Conservation (phyloP, 2,888 invertebrate genomes). For the Eupithecia dodoneata region DNA sequence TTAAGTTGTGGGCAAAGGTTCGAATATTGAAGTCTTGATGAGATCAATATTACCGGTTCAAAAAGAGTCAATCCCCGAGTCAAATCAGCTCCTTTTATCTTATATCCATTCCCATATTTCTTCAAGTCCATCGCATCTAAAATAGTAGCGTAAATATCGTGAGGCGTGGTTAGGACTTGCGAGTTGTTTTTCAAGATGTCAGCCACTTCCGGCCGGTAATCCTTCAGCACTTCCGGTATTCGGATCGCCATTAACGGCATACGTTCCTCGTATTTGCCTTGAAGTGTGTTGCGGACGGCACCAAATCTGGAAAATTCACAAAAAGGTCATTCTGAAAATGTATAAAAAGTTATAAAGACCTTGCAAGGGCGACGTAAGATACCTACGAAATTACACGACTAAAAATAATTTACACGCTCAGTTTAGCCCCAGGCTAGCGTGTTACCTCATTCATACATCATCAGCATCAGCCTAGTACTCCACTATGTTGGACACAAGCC, state of each 20-base stretch:
- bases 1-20: too few relatives aligned
- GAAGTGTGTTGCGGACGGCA: slow-evolving; percentile 40
- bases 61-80: slow-evolving; percentile 86
- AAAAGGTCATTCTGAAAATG: too few relatives aligned
- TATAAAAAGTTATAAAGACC: too few relatives aligned
- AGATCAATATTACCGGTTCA: slow-evolving; percentile 77
- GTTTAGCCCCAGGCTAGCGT: too few relatives aligned
- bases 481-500: too few relatives aligned
- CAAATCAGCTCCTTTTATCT: slow-evolving; percentile 77
- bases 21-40: too few relatives aligned
- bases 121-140: slow-evolving; percentile 85
- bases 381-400: too few relatives aligned
- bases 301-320: slow-evolving; percentile 34
- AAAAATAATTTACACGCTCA: too few relatives aligned
- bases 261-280: slow-evolving; percentile 50
- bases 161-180: slow-evolving; percentile 88
- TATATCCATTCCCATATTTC: slow-evolving; percentile 61
- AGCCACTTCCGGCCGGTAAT: slow-evolving; percentile 84
- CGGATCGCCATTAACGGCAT: slow-evolving; percentile 82
- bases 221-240: slow-evolving; percentile 88
- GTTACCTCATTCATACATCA: too few relatives aligned
- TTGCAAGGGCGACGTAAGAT: too few relatives aligned
- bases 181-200: slow-evolving; percentile 68
- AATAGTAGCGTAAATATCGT: slow-evolving; percentile 90
- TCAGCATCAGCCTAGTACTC: too few relatives aligned